A percentile compares a stretch with the other conserved stretches of the same genome.
phyloP scores from a whole-genome alignment of 2,888 invertebrate species.

The Ceratothoa steindachneri region DNA sequence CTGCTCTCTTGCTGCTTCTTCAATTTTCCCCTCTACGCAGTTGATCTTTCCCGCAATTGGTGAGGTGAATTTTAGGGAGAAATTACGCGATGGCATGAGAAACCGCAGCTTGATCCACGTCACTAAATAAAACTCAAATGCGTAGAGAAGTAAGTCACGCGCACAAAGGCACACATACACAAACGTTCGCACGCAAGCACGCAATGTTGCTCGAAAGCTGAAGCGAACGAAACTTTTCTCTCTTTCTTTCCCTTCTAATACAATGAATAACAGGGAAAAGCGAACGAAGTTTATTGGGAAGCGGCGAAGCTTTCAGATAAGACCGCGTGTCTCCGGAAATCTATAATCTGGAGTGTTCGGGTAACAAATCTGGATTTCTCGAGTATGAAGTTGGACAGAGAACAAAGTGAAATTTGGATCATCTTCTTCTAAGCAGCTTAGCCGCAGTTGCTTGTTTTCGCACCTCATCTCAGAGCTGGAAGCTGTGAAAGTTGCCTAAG shows the following conservation, averaged over 20 bases:
- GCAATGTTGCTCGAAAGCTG: neutral
- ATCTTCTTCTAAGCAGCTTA: conserved; percentile 47
- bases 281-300: neutral
- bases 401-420: conserved; percentile 48
- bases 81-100: no score
- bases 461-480: neutral
- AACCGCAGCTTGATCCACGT: no score
- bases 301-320: conserved; percentile 10
- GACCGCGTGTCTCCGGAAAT: conserved; percentile 19
- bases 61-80: no score
- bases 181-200: no score
- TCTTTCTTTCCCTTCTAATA: no score
- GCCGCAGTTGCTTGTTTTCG: conserved; percentile 39
- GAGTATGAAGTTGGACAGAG: conserved; percentile 47
- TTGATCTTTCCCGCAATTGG: no score
- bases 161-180: no score
- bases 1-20: no score
- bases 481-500: no score
- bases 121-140: no score
- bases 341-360: conserved; percentile 46
- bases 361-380: conserved; percentile 46
- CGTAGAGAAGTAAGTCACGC: no score
- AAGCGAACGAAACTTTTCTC: neutral
- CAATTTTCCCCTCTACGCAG: no score
- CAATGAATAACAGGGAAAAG: neutral